Conservation (phyloP, 2,888 invertebrate genomes). For the Diabrotica balteata region DNA sequence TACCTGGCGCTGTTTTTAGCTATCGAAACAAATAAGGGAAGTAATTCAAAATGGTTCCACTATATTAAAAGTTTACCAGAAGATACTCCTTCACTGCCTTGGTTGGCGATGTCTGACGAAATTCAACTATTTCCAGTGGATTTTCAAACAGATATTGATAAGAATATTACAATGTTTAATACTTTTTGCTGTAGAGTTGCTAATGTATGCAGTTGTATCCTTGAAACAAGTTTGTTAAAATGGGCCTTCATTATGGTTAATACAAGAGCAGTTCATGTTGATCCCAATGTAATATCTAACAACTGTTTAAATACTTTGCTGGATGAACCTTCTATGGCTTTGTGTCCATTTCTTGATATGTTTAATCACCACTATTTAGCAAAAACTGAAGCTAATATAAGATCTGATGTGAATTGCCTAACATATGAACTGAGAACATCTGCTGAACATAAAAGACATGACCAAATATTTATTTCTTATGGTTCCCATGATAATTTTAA, state of each 20-base stretch:
- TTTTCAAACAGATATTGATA: conserved; percentile 63
- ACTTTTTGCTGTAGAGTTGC: conserved; percentile 56
- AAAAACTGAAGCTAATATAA: conserved; percentile 61
- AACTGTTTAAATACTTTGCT: conserved; percentile 53
- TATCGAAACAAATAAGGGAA: conserved; percentile 68
- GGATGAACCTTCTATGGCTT: conserved; percentile 72
- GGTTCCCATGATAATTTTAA: conserved; percentile 82
- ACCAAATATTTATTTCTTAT: conserved; percentile 89
- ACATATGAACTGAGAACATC: conserved; percentile 66
- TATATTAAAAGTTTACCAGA: conserved; percentile 76
- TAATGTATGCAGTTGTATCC: conserved; percentile 59
- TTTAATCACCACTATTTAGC: conserved; percentile 81
- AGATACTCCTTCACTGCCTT: conserved; percentile 69
- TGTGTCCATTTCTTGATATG: conserved; percentile 89
- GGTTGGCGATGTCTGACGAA: conserved; percentile 69
- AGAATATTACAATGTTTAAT: conserved; percentile 63
- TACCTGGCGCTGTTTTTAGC: conserved; percentile 77
- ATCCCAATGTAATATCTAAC: conserved; percentile 55
- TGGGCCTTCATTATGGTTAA: conserved; percentile 89
- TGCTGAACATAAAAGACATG: conserved; percentile 65
- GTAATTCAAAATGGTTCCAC: conserved; percentile 65
- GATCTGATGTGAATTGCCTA: conserved; percentile 50
- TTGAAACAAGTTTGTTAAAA: conserved; percentile 67
- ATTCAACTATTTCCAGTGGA: conserved; percentile 66
- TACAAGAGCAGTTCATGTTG: conserved; percentile 82